These are phyloP conservation scores for Mesoclemmys tuberculata DNA, from an alignment of 2,113 vertebrate species.

Conservation along the genomic window DNA sequence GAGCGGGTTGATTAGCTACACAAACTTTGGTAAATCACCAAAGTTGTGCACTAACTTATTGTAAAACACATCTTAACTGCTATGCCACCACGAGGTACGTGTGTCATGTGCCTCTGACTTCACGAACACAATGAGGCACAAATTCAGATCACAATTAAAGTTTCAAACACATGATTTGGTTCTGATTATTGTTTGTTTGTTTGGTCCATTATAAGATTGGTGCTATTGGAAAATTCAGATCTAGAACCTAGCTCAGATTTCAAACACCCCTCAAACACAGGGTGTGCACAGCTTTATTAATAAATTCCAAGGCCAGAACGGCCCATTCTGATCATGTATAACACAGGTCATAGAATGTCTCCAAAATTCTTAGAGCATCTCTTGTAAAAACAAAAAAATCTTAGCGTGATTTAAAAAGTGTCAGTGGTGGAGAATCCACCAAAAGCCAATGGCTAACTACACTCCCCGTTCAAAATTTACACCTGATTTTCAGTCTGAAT, in stretches of 20 bases:
- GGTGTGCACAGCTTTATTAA: not conserved
- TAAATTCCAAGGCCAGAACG: not conserved
- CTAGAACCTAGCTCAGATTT: constrained; percentile 3
- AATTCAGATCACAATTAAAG: not conserved
- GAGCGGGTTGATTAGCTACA: constrained; percentile 11
- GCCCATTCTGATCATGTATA: not conserved
- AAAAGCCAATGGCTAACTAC: not conserved
- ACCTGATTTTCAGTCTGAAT: not conserved
- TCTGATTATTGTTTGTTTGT: not conserved
- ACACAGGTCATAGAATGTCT: not conserved
- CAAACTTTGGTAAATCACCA: not conserved
- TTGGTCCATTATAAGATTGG: not conserved
- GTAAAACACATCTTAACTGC: not conserved
- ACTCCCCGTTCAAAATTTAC: not conserved
- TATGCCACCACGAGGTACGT: not conserved
- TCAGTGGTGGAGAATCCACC: not conserved
- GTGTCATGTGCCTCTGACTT: not conserved
- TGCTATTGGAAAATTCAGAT: not conserved
- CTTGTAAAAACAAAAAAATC: not conserved
- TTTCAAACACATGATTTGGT: not conserved
- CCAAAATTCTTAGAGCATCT: not conserved
- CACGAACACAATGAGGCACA: not conserved
- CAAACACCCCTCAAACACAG: not conserved
- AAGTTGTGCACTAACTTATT: not conserved
- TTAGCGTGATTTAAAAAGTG: not conserved